These are phyloP conservation scores for Periplaneta americana DNA, from an alignment of 1,140 invertebrate genomes.

Conservation along the genomic window DNA sequence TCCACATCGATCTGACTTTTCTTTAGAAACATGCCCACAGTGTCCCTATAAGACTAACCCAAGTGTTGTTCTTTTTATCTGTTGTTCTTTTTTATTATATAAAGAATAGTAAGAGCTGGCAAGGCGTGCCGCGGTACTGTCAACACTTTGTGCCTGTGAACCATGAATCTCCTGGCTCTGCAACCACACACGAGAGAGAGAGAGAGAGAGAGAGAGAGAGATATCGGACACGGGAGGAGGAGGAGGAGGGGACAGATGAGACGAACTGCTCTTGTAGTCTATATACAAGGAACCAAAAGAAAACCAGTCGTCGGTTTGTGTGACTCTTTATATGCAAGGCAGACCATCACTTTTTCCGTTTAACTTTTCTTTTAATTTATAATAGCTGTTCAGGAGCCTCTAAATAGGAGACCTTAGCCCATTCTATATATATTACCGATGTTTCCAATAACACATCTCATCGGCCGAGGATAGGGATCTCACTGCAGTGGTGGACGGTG, in stretches of 20 bases:
- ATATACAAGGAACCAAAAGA: background rate
- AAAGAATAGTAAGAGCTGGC: background rate
- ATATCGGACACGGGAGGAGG: no score
- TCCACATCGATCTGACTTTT: background rate
- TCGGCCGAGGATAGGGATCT: background rate
- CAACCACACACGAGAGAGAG: background rate
- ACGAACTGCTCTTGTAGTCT: background rate
- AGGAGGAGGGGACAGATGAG: background rate
- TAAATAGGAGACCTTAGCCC: background rate
- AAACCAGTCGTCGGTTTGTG: background rate
- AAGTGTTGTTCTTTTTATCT: background rate
- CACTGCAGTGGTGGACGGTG: background rate
- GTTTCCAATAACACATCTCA: background rate
- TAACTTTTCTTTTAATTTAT: background rate
- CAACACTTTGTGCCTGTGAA: background rate
- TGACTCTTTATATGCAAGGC: background rate
- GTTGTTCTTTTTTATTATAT: background rate
- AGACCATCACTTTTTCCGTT: background rate
- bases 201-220: no score
- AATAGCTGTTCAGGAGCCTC: background rate
- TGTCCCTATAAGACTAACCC: background rate
- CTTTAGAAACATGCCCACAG: background rate
- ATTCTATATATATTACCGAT: background rate
- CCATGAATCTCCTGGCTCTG: background rate
- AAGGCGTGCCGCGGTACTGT: background rate